A percentile compares a stretch with the other conserved stretches of the same genome.
Conservation (phyloP, 2,888 invertebrate genomes). For the Furcula furcula region DNA sequence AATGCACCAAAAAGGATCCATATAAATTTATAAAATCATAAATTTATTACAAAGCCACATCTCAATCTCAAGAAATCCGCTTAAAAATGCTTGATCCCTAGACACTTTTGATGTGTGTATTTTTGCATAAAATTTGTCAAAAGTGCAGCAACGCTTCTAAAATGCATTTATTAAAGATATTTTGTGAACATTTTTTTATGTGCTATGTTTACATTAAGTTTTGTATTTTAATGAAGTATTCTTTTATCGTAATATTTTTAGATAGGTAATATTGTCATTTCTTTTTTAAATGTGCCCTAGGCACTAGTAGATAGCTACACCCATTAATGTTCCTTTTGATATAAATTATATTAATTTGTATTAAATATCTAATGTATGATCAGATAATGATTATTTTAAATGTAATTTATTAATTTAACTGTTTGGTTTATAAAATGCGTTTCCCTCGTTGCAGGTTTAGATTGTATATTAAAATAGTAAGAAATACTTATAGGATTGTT, state of each 20-base stretch:
- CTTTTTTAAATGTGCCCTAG: slow-evolving; percentile 35
- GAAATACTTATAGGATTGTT: too few relatives aligned
- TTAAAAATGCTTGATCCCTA: too few relatives aligned
- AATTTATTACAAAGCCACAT: too few relatives aligned
- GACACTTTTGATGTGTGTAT: too few relatives aligned
- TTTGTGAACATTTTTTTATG: slow-evolving; percentile 53
- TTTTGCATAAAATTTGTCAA: not conserved
- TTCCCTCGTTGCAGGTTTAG: too few relatives aligned
- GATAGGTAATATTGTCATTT: slow-evolving; percentile 29
- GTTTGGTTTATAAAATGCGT: too few relatives aligned
- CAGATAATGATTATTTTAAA: slow-evolving; percentile 28
- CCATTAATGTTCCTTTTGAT: slow-evolving; percentile 43
- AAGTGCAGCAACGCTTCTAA: slow-evolving; percentile 1
- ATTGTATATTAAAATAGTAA: too few relatives aligned
- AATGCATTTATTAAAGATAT: slow-evolving; percentile 54
- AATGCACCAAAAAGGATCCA: too few relatives aligned
- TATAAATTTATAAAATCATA: too few relatives aligned
- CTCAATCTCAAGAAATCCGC: too few relatives aligned
- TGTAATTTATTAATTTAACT: slow-evolving; percentile 27
- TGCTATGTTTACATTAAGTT: slow-evolving; percentile 50
- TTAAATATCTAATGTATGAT: slow-evolving; percentile 26
- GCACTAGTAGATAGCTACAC: slow-evolving; percentile 40
- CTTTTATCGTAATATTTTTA: slow-evolving; percentile 22
- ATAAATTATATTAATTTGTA: slow-evolving; percentile 39
- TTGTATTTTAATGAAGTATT: slow-evolving; percentile 38